Conservation (phyloP, 1,140 invertebrate species). For the Sinella curviseta region DNA sequence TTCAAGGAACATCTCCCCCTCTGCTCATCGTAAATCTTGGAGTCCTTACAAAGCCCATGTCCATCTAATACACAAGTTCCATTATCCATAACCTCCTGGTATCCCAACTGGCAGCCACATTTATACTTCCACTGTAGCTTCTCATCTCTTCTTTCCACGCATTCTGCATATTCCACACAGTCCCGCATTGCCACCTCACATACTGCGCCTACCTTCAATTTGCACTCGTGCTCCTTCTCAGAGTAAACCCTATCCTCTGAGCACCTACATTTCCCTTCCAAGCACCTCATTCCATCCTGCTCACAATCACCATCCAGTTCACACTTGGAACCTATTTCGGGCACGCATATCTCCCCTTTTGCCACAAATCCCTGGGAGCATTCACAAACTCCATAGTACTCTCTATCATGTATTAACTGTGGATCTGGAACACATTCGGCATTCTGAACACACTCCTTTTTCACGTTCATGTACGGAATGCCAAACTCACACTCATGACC, state of each 20-base stretch:
- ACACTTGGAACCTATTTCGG: neutral
- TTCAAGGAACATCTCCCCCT: neutral
- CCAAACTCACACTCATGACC: neutral
- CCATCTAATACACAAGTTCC: neutral
- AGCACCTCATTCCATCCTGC: neutral
- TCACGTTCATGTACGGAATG: neutral
- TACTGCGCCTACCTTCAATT: neutral
- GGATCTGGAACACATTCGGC: neutral
- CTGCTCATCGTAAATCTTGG: neutral
- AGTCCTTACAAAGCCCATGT: neutral
- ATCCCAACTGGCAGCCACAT: neutral
- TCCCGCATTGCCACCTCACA: neutral
- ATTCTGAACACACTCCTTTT: neutral
- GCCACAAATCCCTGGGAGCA: neutral
- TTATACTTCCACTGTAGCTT: neutral
- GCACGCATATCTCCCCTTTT: neutral
- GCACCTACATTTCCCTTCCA: neutral
- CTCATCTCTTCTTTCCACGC: neutral
- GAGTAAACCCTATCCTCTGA: neutral
- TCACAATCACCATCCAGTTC: neutral
- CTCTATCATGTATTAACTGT: neutral
- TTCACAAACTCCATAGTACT: neutral
- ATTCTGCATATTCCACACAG: neutral
- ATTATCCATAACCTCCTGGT: neutral
- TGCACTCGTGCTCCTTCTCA: neutral